Base-by-base conservation (phyloP, 2,113 vertebrate genomes). In the Dipodomys stephensi region DNA sequence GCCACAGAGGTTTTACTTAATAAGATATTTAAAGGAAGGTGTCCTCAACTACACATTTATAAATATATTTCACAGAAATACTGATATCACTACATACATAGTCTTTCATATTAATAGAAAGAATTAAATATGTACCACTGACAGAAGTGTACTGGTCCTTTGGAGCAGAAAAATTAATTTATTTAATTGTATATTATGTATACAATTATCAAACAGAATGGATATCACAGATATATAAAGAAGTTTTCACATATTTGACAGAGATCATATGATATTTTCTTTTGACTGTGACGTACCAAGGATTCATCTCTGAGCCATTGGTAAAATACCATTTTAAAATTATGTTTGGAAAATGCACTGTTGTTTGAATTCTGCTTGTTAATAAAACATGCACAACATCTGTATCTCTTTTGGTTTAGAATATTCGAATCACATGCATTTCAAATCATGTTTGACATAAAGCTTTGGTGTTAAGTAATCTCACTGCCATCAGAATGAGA, bases 341-440 rank as follows among this genome's bases (percentile, higher is more conserved):
- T 92, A 91, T 91, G 12, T 97, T 98, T 77, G 93, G 30, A 88
- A 49, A 64, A 84, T 60, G 0, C 4, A 18, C 22, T 87, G 77
- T 78, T 28, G 78, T 96, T 97, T 90, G 91, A 97, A 92, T 87
- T 83, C 81, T 94, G 64, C 79, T 23, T 95, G 67, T 69, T 95
- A 87, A 92, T 97, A 94, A 78, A 90, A 65, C 49, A 97, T 64
- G 83, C 6, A 1, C 84, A 87, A 88, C 20, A 35, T 92, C 93
- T 96, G 96, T 92, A 96, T 94, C 82, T 30, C 19, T 9, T 95
- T 95, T 95, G 27, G 53, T 96, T 97, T 95, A 60, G 30, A 86
- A 39, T 81, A 87, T 95, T 97, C 96, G 65, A 97, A 98, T 95
- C 96, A 90, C 89, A 96, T 93, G 89, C 93, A 96, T 98, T 98